Evolutionary conservation across 2,113 vertebrate genomes (phyloP).

Genomic region (Edolisoma coerulescens): DNA sequence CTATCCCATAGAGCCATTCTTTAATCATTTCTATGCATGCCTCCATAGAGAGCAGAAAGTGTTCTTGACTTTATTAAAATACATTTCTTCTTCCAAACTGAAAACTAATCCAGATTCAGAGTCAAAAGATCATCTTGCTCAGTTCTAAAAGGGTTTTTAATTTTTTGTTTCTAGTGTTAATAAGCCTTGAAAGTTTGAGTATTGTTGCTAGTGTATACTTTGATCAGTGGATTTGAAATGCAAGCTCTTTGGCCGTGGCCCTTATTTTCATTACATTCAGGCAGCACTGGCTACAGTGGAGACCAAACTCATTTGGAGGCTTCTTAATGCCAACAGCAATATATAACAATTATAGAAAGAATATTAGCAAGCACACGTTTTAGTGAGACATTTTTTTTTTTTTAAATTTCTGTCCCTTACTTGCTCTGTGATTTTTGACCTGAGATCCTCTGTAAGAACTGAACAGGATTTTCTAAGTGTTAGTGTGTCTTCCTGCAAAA

Average conservation of each 20-base stretch:
- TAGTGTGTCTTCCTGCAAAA: background rate
- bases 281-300: background rate
- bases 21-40: slow-evolving; percentile 45
- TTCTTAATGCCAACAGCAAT: background rate
- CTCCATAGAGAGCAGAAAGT: slow-evolving; percentile 6
- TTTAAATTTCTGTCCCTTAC: background rate
- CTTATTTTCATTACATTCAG: background rate
- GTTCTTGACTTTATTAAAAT: slow-evolving; percentile 35
- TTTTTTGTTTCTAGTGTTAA: slow-evolving; percentile 33
- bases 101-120: slow-evolving; percentile 43
- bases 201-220: background rate
- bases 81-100: background rate
- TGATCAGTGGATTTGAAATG: slow-evolving; percentile 25
- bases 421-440: background rate
- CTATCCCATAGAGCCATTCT: slow-evolving; percentile 46
- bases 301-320: background rate
- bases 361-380: background rate
- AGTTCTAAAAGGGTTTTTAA: background rate
- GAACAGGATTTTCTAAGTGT: background rate
- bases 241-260: background rate
- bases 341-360: background rate
- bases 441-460: background rate
- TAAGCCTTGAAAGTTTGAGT: slow-evolving; percentile 7
- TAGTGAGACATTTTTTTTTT: background rate
- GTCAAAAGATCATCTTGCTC: slow-evolving; percentile 29